These are phyloP conservation scores for Fragum sueziense DNA, from an alignment of 2,888 invertebrate genomes.

Conservation along the genomic window DNA sequence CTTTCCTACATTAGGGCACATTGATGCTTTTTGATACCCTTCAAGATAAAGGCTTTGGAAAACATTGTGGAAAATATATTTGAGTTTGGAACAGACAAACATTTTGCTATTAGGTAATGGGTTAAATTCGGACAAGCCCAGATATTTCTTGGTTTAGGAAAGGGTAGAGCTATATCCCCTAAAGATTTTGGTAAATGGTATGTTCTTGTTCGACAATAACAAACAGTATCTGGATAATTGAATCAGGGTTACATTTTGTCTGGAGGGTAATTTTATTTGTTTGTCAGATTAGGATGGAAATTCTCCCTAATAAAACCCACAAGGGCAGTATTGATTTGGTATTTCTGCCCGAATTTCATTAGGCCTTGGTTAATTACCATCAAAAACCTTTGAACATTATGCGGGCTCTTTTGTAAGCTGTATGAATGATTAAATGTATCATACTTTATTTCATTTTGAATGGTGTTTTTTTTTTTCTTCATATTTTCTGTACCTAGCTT, in stretches of 20 bases:
- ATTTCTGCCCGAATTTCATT: slow-evolving; percentile 8
- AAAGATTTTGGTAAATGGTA: not conserved
- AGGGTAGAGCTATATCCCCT: not conserved
- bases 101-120: too few relatives aligned
- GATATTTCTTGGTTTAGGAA: too few relatives aligned
- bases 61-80: slow-evolving; percentile 13
- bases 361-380: not conserved
- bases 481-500: too few relatives aligned
- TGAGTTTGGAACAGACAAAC: too few relatives aligned
- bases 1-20: too few relatives aligned
- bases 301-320: slow-evolving; percentile 21
- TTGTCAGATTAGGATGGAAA: slow-evolving; percentile 17
- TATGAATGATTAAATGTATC: not conserved
- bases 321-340: slow-evolving; percentile 11
- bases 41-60: too few relatives aligned
- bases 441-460: not conserved
- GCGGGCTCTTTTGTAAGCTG: not conserved
- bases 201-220: not conserved
- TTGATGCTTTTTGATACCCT: too few relatives aligned
- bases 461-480: too few relatives aligned
- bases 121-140: too few relatives aligned
- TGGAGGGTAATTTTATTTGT: slow-evolving; percentile 21
- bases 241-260: slow-evolving; percentile 19
- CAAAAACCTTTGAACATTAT: not conserved
- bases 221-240: slow-evolving; percentile 13